Conservation (phyloP, 2,113 vertebrate species). For the Ochotona princeps region DNA sequence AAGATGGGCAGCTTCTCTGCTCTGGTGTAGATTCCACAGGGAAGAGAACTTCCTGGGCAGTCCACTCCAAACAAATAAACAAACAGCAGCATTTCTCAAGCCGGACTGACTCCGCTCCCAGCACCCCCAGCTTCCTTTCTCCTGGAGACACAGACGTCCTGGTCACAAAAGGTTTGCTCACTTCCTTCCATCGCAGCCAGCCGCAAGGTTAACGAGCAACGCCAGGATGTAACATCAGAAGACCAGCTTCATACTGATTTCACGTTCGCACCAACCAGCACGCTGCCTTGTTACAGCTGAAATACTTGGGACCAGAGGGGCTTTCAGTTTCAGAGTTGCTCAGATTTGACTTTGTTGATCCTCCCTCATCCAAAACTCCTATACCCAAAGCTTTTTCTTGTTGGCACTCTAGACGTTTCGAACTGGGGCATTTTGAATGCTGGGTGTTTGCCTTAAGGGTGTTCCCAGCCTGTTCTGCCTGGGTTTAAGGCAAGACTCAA, state of each 20-base stretch:
- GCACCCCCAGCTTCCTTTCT: background rate
- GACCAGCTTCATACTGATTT: background rate
- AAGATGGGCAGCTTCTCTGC: background rate
- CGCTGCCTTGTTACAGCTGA: too few relatives aligned
- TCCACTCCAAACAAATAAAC: background rate
- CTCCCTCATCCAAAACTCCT: too few relatives aligned
- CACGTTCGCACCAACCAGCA: too few relatives aligned
- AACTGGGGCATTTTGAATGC: too few relatives aligned
- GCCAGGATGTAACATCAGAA: background rate
- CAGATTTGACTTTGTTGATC: too few relatives aligned
- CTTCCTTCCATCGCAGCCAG: background rate
- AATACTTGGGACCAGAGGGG: too few relatives aligned
- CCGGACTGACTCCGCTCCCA: background rate
- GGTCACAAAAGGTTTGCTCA: background rate
- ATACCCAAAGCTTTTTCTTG: too few relatives aligned
- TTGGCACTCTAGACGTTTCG: too few relatives aligned
- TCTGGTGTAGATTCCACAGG: background rate
- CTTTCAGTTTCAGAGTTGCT: too few relatives aligned
- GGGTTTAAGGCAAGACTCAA: background rate
- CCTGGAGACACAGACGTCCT: background rate
- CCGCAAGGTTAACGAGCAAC: background rate
- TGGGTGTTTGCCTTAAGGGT: too few relatives aligned
- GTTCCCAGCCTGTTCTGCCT: too few relatives aligned
- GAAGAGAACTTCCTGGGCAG: background rate
- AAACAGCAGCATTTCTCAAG: background rate